A percentile compares a stretch with the other conserved stretches of the same genome.
These are phyloP conservation scores for Halyomorpha halys DNA, from an alignment of 1,140 invertebrate species.

Conservation along the genomic window DNA sequence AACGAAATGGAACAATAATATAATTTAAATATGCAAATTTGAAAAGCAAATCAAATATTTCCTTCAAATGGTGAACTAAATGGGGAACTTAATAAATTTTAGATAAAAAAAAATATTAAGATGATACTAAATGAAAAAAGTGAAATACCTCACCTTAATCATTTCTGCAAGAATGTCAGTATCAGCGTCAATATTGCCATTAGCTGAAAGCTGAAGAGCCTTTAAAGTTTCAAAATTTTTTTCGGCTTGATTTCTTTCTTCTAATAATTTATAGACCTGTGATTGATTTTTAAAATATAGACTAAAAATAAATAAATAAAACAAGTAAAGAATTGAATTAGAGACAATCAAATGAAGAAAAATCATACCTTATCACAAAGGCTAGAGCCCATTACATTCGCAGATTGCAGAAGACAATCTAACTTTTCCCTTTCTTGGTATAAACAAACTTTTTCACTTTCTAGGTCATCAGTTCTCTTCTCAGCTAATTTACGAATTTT, in stretches of 20 bases:
- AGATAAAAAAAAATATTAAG: no score
- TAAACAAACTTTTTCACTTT: slow-evolving; percentile 33
- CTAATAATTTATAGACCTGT: slow-evolving; percentile 33
- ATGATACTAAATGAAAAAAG: no score
- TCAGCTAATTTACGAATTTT: slow-evolving; percentile 35
- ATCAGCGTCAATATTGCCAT: slow-evolving; percentile 28
- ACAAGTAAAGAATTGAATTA: no score
- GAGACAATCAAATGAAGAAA: background rate
- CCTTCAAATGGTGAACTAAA: no score
- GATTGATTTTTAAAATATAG: background rate
- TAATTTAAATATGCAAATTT: no score
- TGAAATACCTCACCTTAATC: slow-evolving; percentile 33
- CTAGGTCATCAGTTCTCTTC: slow-evolving; percentile 34
- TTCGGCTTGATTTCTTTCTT: slow-evolving; percentile 32
- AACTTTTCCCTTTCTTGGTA: slow-evolving; percentile 23
- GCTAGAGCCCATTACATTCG: background rate
- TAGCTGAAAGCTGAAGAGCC: slow-evolving; percentile 31
- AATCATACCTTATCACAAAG: slow-evolving; percentile 1
- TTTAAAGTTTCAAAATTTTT: slow-evolving; percentile 34
- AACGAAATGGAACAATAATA: background rate
- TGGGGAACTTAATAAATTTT: no score
- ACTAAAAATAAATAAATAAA: no score
- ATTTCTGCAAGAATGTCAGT: slow-evolving; percentile 34
- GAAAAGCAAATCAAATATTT: no score
- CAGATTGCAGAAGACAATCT: background rate